Evolutionary conservation across 2,797 vertebrate species (phyloP).

Genomic region (Liparis tanakae): DNA sequence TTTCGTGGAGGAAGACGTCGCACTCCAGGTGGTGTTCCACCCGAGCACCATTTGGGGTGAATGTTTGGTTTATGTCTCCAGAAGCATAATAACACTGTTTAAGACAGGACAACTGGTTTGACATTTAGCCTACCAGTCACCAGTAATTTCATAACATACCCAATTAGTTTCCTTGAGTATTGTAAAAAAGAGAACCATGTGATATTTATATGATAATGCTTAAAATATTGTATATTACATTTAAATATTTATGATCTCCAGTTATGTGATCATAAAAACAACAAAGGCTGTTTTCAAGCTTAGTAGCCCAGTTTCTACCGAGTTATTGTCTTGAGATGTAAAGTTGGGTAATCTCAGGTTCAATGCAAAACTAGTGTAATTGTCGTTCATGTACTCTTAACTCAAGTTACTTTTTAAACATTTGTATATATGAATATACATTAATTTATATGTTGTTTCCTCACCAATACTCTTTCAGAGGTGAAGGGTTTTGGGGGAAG

Average conservation of each 20-base stretch:
- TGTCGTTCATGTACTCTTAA: background rate
- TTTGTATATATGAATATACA: too few relatives aligned
- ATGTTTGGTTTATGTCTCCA: background rate
- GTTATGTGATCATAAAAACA: constrained; percentile 10
- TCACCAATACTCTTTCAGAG: background rate
- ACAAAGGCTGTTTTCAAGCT: background rate
- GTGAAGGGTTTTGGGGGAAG: background rate
- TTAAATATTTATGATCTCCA: background rate
- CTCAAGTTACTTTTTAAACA: background rate
- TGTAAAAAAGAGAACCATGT: background rate
- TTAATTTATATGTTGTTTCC: background rate
- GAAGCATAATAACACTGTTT: background rate
- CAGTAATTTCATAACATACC: background rate
- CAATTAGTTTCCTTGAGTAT: background rate
- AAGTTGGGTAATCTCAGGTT: background rate
- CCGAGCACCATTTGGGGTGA: background rate
- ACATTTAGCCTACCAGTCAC: background rate
- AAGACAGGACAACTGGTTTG: background rate
- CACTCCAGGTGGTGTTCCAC: background rate
- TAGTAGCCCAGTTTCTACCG: background rate
- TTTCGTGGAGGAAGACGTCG: background rate
- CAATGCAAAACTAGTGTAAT: background rate
- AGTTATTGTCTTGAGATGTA: background rate
- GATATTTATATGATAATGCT: background rate
- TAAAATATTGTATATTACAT: background rate